These are phyloP conservation scores for Caenorhabditis remanei DNA, from an alignment of 1,140 invertebrate species.

Conservation along the genomic window DNA sequence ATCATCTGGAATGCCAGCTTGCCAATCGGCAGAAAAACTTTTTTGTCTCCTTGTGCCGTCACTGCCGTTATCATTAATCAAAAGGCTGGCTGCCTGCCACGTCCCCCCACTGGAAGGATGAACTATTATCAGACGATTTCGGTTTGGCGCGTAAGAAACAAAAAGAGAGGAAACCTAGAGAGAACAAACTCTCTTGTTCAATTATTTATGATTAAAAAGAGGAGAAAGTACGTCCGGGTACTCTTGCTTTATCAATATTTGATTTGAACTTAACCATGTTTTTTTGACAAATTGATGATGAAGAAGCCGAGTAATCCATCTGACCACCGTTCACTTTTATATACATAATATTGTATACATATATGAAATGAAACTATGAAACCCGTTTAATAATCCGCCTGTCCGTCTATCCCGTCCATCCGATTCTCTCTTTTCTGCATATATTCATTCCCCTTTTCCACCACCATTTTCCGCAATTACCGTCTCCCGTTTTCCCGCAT, in stretches of 20 bases:
- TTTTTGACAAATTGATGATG: neutral
- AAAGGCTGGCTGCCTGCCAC: slow-evolving; percentile 16
- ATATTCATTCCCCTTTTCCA: neutral
- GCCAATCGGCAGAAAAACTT: slow-evolving; percentile 11
- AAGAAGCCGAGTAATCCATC: neutral
- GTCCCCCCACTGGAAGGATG: neutral
- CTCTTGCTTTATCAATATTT: slow-evolving; percentile 45
- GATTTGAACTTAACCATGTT: slow-evolving; percentile 39
- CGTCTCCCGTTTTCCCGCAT: neutral
- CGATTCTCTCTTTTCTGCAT: neutral
- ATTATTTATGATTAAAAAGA: slow-evolving; percentile 39
- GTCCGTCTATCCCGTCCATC: slow-evolving; percentile 19
- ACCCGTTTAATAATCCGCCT: slow-evolving; percentile 54
- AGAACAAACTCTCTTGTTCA: slow-evolving; percentile 22
- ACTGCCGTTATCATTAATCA: slow-evolving; percentile 42
- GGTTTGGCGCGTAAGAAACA: slow-evolving; percentile 9
- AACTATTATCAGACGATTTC: slow-evolving; percentile 40
- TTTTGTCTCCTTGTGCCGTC: neutral
- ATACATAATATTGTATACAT: slow-evolving; percentile 8
- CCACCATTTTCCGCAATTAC: slow-evolving; percentile 29
- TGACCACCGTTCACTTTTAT: slow-evolving; percentile 20
- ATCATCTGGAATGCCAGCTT: slow-evolving; percentile 27
- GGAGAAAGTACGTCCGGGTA: slow-evolving; percentile 26
- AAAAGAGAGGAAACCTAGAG: neutral
- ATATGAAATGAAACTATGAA: slow-evolving; percentile 33